Evolutionary conservation across 2,888 invertebrate genomes (phyloP).

Genomic region (Watsonalla cultraria): DNA sequence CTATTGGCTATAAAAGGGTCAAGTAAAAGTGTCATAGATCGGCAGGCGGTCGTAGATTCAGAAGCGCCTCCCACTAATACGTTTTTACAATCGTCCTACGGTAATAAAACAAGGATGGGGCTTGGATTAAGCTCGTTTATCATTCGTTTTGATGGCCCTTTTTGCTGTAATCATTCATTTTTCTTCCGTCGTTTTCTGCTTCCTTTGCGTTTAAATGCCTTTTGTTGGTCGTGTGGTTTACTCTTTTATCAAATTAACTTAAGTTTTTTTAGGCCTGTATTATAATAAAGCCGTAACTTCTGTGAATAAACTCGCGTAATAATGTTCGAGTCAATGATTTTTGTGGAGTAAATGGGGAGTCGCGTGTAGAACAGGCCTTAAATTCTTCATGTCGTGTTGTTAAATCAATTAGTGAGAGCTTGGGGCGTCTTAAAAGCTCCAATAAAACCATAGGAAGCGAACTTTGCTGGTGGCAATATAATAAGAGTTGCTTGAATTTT

Average conservation of each 20-base stretch:
- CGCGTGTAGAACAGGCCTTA: constrained; percentile 44
- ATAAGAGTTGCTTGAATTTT: background rate
- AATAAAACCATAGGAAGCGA: constrained; percentile 29
- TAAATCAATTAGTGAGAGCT: constrained; percentile 50
- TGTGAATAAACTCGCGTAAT: background rate
- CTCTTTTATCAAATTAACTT: constrained; percentile 62
- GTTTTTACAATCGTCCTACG: constrained; percentile 75
- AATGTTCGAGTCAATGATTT: constrained; percentile 22
- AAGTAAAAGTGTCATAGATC: constrained; percentile 64
- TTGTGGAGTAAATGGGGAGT: constrained; percentile 34
- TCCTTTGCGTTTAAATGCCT: constrained; percentile 71
- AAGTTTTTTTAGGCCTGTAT: constrained; percentile 21
- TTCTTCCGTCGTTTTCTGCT: constrained; percentile 74
- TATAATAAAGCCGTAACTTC: background rate
- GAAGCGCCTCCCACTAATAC: constrained; percentile 63
- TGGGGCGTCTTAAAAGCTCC: constrained; percentile 43
- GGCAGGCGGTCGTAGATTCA: constrained; percentile 27
- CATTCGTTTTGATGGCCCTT: constrained; percentile 77
- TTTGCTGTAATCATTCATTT: constrained; percentile 79
- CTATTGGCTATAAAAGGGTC: constrained; percentile 61
- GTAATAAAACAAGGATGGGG: constrained; percentile 76
- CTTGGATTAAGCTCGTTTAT: constrained; percentile 77
- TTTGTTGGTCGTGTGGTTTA: constrained; percentile 55
- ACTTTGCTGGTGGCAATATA: constrained; percentile 10
- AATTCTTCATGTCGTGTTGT: constrained; percentile 42